Conservation (phyloP, 2,797 vertebrate genomes). For the Ctenochaetus hawaiiensis region DNA sequence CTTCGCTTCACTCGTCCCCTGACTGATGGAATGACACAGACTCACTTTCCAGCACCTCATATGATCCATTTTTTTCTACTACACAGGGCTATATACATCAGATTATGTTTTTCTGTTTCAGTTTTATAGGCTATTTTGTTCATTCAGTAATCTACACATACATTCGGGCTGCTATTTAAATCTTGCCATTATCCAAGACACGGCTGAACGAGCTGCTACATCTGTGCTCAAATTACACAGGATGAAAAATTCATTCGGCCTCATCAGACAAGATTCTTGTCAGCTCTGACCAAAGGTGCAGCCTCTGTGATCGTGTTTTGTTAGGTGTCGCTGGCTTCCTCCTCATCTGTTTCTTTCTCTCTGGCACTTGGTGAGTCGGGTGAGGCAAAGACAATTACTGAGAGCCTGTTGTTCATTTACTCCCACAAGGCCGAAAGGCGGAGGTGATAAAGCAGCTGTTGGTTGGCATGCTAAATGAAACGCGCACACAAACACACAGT, state of each 20-base stretch:
- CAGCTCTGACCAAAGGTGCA: conserved; percentile 54
- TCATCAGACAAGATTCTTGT: conserved; percentile 52
- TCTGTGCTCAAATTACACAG: conserved; percentile 51
- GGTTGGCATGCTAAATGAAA: conserved; percentile 80
- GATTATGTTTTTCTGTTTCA: not conserved
- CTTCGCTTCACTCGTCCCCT: conserved; percentile 51
- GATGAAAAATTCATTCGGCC: conserved; percentile 39
- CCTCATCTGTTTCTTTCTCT: conserved; percentile 65
- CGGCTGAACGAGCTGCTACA: conserved; percentile 16
- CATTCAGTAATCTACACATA: not conserved
- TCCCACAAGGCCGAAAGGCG: conserved; percentile 78
- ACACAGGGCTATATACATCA: conserved; percentile 11
- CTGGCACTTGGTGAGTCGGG: conserved; percentile 50
- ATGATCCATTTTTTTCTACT: conserved; percentile 17
- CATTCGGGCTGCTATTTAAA: conserved; percentile 28
- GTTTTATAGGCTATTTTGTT: not conserved
- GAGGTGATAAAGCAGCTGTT: conserved; percentile 83
- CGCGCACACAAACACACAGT: conserved; percentile 26
- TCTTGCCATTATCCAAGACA: conserved; percentile 32
- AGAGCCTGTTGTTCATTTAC: conserved; percentile 82
- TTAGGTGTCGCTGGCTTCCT: conserved; percentile 58
- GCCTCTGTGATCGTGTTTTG: conserved; percentile 62
- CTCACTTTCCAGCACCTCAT: conserved; percentile 39
- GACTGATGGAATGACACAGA: conserved; percentile 60
- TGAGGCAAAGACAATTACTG: conserved; percentile 79